Base-by-base conservation (phyloP, 2,888 invertebrate genomes). In the Brachypalpus laphriformis region DNA sequence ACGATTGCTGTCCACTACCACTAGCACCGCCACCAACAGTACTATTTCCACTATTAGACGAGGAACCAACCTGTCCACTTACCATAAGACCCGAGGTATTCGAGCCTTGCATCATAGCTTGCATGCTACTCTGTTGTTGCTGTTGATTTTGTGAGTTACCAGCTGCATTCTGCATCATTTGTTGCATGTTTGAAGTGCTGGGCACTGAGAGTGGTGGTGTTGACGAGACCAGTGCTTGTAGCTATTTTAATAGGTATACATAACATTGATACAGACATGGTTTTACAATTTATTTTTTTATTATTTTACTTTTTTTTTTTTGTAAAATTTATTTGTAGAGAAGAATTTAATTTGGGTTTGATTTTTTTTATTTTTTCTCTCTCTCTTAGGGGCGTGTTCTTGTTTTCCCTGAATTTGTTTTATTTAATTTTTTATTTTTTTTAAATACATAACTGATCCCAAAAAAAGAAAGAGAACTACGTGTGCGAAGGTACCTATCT, bases 211-310 rank as follows among this genome's bases (percentile, higher is more conserved):
- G 87, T 65, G 91, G 91, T 14, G 91, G 91, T 61, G 91, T 91
- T 87, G 91, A 91, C 65, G 91, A 91, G 68, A 92, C 92, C 90
- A 92, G 89, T 80, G 92, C 92, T 90, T 92, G 92, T 88, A 92
- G 90, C 92, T 92, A 90, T 89, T 87, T 86, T 87, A 61, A 87
- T 87, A 88, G 83, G 68, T 74, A 83, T 86, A 86, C 71, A 87
- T 86, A 66, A 75, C 76, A 78, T 59, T 76, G 75, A 80, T 63
- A 86, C 72, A 86, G 70, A 72, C 61, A 76, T 74, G 66, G 61
- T 75, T 78, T 77, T 74, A 56, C 68, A 77, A 51, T 42, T 45
- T 6, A 14, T 14, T 25, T 5, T 22, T 56, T 71, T 22, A n/a
- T n/a, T n/a, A n/a, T n/a, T n/a, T n/a, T n/a, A n/a, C 28, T 65